These are phyloP conservation scores for Cheiracanthium punctorium DNA, from an alignment of 2,888 invertebrate genomes.

Conservation along the genomic window DNA sequence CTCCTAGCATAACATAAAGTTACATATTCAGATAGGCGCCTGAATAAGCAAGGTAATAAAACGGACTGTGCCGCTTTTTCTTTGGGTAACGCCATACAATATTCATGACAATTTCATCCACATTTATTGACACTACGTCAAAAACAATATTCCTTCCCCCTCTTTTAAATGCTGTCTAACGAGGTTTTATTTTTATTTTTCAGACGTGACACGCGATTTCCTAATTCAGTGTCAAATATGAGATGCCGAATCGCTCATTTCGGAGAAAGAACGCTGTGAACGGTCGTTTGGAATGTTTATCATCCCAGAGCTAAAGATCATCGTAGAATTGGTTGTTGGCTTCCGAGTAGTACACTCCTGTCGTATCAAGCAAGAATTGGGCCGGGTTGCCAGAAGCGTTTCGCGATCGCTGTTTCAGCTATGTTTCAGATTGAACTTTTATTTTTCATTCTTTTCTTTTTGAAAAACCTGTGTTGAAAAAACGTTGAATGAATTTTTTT, in stretches of 20 bases:
- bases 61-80: too few species aligned
- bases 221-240: neutral
- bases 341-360: neutral
- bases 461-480: too few species aligned
- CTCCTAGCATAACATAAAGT: too few species aligned
- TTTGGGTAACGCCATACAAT: too few species aligned
- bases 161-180: neutral
- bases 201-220: neutral
- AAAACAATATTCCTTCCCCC: neutral
- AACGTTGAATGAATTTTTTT: too few species aligned
- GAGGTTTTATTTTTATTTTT: neutral
- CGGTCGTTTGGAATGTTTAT: neutral
- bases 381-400: neutral
- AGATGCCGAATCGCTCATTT: neutral
- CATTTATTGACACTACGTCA: neutral
- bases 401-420: neutral
- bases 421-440: too few species aligned
- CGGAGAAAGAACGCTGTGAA: neutral
- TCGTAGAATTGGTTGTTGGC: neutral
- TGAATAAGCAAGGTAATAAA: too few species aligned
- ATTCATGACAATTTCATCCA: neutral
- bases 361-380: neutral
- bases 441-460: too few species aligned
- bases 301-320: neutral
- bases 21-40: too few species aligned